A percentile compares a stretch with the other conserved stretches of the same genome.
Conservation (phyloP, 2,113 vertebrate species). For the Excalfactoria chinensis region DNA sequence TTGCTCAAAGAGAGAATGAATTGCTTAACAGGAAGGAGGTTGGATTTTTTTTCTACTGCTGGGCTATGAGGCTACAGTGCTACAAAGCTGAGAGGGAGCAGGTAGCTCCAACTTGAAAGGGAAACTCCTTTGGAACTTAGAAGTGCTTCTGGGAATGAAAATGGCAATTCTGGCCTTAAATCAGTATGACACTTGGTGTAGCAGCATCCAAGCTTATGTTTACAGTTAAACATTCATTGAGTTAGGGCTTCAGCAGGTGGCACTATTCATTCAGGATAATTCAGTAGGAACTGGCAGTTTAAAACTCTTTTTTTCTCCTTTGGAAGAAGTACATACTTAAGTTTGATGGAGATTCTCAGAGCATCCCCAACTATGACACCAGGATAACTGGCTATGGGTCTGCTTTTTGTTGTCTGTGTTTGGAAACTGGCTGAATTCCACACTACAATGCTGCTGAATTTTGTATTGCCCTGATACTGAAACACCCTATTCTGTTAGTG, state of each 20-base stretch:
- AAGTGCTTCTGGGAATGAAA: neutral
- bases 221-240: neutral
- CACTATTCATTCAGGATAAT: neutral
- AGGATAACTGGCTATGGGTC: neutral
- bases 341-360: neutral
- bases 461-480: neutral
- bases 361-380: neutral
- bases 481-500: neutral
- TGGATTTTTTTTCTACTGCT: neutral
- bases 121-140: neutral
- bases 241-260: conserved; percentile 21
- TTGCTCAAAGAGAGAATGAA: neutral
- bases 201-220: neutral
- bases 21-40: neutral
- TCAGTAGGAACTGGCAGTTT: neutral
- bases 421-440: neutral
- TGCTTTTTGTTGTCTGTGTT: neutral
- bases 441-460: neutral
- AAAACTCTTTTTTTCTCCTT: neutral
- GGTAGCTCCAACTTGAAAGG: neutral
- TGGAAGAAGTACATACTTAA: neutral
- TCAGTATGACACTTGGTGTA: neutral
- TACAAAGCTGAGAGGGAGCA: neutral
- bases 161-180: neutral
- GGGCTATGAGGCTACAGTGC: neutral